Percentiles rank a stretch among this genome's conserved stretches.
Conservation (phyloP, 2,113 vertebrate species). For the Oryzias curvinotus region DNA sequence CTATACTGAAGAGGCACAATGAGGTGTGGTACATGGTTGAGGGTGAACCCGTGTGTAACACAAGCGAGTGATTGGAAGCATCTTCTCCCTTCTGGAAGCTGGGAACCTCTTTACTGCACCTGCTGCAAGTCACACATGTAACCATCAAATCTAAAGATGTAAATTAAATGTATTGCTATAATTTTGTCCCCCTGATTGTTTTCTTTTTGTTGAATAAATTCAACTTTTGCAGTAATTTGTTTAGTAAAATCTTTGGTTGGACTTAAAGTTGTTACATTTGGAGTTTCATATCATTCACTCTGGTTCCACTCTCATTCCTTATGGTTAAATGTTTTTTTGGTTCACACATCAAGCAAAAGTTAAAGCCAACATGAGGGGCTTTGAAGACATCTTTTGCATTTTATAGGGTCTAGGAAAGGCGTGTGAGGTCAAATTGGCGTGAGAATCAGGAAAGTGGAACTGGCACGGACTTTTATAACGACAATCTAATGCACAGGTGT, state of each 20-base stretch:
- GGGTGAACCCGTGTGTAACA: constrained; percentile 25
- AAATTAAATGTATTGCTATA: not conserved
- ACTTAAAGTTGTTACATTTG: no score
- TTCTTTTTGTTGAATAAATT: constrained; percentile 42
- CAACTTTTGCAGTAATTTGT: not conserved
- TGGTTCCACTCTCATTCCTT: no score
- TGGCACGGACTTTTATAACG: no score
- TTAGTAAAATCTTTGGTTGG: not conserved
- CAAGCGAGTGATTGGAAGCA: constrained; percentile 14
- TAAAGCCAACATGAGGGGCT: not conserved
- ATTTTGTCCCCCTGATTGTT: not conserved
- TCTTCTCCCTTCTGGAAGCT: not conserved
- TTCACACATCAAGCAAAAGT: not conserved
- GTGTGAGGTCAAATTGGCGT: not conserved
- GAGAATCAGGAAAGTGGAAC: not conserved
- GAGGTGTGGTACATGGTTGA: constrained; percentile 72
- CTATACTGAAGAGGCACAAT: constrained; percentile 63
- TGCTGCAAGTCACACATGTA: not conserved
- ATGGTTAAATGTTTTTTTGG: not conserved
- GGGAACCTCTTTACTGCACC: not conserved
- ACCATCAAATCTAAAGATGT: not conserved
- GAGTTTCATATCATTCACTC: no score
- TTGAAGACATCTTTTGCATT: not conserved
- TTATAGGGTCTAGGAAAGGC: not conserved
- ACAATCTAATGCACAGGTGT: constrained; percentile 18